phyloP scores from a whole-genome alignment of 2,888 invertebrate species.

The Aricia artaxerxes region DNA sequence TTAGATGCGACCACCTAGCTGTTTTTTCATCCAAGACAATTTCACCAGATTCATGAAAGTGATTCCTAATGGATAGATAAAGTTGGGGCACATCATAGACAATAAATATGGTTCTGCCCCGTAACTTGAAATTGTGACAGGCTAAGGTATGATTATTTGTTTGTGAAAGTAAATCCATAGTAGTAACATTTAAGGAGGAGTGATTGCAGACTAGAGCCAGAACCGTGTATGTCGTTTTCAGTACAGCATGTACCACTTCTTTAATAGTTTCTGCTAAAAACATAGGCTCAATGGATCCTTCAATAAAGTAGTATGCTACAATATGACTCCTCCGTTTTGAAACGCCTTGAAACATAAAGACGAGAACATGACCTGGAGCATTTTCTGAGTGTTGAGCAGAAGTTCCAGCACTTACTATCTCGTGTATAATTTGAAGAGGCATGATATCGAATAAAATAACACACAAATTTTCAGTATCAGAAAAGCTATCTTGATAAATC shows the following conservation, averaged over 20 bases:
- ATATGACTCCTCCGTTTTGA: neutral
- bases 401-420: neutral
- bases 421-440: neutral
- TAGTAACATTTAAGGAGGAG: neutral
- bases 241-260: neutral
- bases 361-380: neutral
- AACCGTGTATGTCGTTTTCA: neutral
- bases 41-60: conserved; percentile 15
- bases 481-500: neutral
- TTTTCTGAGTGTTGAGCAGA: neutral
- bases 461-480: neutral
- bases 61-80: neutral
- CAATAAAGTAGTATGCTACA: conserved; percentile 10
- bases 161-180: conserved; percentile 3
- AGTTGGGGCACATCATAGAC: conserved; percentile 16
- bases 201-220: neutral
- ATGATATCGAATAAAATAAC: neutral
- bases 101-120: neutral
- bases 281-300: neutral
- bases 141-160: neutral
- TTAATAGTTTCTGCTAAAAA: neutral
- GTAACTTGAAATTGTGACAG: neutral
- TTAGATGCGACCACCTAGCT: neutral
- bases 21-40: neutral
- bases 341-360: conserved; percentile 23